Evolutionary conservation across 2,888 invertebrate genomes (phyloP), one percentile per base, ranked within the genome.

Genomic region (Noctuana brunneofusca): DNA sequence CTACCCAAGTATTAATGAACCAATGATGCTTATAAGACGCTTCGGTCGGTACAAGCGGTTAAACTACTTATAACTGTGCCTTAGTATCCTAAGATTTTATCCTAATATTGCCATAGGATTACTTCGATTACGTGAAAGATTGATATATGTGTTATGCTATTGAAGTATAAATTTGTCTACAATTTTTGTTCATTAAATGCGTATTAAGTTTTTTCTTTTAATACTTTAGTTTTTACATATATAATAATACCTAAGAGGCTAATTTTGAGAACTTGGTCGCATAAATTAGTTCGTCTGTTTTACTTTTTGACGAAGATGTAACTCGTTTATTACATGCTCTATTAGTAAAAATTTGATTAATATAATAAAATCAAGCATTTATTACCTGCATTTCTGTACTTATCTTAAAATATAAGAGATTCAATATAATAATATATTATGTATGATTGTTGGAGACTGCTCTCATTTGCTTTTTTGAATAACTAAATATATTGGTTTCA

Each of bases 311-410:
- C 0, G 4, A n/a, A 38, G 11, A 14, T 1, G n/a, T 38, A 14
- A n/a, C 14, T 38, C 6, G 14, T 14, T 38, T 3, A 38, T 3
- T 14, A 38, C 38, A 14, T 14, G 14, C n/a, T n/a, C n/a, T n/a
- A 14, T 3, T 38, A 14, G 3, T 38, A 38, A 14, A 2, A 35
- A 35, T 35, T 35, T n/a, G 2, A 12, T 32, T 35, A 35, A 35
- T 16, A 6, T 48, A 6, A 16, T 56, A n/a, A 3, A 11, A 5
- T 18, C 18, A 32, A 70, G 75, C 75, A 77, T 76, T 76, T 76
- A 75, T 64, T 60, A 46, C 62, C 58, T 70, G 73, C 71, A 75
- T 75, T 75, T 72, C 14, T 43, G 66, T 70, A 68, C 65, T 71
- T 69, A 70, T 66, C 50, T 53, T 63, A 24, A 18, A 43, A 43